These are phyloP conservation scores for Heliornis fulica DNA, from an alignment of 2,113 vertebrate species.

Conservation along the genomic window DNA sequence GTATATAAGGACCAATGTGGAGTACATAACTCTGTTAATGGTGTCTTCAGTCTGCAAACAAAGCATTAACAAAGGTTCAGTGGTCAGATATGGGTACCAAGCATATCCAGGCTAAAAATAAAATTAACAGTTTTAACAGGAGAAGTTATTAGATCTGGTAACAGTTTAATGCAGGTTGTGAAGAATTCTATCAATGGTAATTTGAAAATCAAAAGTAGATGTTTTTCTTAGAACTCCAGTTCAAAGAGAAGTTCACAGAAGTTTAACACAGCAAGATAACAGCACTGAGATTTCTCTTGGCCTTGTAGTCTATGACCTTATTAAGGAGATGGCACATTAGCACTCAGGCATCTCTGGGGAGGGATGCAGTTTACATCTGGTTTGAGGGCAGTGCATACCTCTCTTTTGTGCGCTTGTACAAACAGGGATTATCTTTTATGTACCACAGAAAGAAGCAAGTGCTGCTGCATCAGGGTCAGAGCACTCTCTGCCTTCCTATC, in stretches of 20 bases:
- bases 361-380: not conserved
- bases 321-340: not conserved
- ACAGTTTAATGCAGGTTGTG: conserved; percentile 6
- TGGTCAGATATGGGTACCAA: not conserved
- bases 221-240: conserved; percentile 19
- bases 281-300: not conserved
- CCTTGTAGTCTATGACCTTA: not conserved
- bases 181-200: not conserved
- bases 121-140: not conserved
- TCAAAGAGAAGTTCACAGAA: not conserved
- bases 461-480: not conserved
- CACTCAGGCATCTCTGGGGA: not conserved
- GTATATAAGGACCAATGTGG: not conserved
- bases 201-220: conserved; percentile 5
- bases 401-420: not conserved
- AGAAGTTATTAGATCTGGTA: not conserved
- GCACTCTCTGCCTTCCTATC: not conserved
- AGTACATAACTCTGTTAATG: not conserved
- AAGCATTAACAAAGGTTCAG: not conserved
- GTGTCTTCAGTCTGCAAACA: not conserved
- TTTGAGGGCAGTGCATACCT: not conserved
- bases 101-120: conserved; percentile 1
- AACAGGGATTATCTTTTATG: not conserved
- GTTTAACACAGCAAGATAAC: not conserved
- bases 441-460: not conserved